Evolutionary conservation across 1,140 invertebrate species (phyloP).

Genomic region (Temnothorax curvispinosus): DNA sequence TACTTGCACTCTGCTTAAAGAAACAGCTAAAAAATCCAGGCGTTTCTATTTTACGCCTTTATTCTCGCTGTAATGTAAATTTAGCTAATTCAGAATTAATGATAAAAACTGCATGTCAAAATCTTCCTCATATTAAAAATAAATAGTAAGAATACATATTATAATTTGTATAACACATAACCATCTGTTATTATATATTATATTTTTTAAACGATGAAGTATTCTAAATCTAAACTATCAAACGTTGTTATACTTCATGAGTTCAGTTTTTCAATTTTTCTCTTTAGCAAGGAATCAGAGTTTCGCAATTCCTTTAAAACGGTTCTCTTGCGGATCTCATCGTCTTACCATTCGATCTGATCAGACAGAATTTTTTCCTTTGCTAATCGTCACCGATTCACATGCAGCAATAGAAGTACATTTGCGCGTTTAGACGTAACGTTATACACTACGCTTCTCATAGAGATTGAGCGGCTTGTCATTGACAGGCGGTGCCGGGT

Average conservation of each 20-base stretch:
- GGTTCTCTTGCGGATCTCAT: background rate
- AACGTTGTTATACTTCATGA: background rate
- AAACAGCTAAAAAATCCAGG: background rate
- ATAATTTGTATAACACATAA: background rate
- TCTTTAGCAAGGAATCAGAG: background rate
- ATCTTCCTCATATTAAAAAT: background rate
- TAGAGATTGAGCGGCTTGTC: constrained; percentile 63
- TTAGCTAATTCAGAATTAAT: background rate
- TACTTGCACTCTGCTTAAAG: background rate
- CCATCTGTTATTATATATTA: background rate
- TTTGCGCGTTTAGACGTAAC: constrained; percentile 38
- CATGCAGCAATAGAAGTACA: constrained; percentile 3
- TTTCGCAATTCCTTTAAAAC: background rate
- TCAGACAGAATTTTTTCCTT: background rate
- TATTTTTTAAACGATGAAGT: background rate
- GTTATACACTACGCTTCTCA: constrained; percentile 49
- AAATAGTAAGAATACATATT: background rate
- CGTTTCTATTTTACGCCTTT: background rate
- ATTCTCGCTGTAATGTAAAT: background rate
- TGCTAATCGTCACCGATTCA: constrained; percentile 22
- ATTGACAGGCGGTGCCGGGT: constrained; percentile 47
- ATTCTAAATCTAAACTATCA: background rate
- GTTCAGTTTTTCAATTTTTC: background rate
- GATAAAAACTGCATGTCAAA: background rate
- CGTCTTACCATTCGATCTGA: background rate